Evolutionary conservation across 1,140 invertebrate genomes (phyloP), one percentile per base, ranked within the genome.

Genomic region (Galleria mellonella): DNA sequence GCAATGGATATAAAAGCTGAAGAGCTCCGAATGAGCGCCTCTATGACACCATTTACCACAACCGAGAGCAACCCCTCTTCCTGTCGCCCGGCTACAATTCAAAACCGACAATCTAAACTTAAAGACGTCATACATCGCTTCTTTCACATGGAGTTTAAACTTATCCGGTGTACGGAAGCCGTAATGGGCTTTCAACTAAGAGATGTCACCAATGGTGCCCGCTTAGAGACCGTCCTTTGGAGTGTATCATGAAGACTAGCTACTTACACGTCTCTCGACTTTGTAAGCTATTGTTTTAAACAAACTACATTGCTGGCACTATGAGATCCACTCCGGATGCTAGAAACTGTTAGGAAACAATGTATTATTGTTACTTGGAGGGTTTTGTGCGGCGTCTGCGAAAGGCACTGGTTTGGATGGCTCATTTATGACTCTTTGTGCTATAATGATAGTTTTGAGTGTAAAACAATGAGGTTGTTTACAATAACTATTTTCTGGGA

Each of bases 251-350:
- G 47, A 50, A 51, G 40, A 49, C 50, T 28, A 40, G 52, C 45
- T 54, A 48, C 46, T 51, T 52, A 43, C 32, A 40, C 40, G 31
- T 31, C 32, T 23, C 13, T 11, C 30, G 30, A 47, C 47, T 32
- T 40, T 43, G 41, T 48, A 52, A 39, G 32, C 45, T 51, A 52
- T 64, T 64, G 62, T 61, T 60, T 61, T 47, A 52, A 55, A 57
- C 51, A 50, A 48, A 57, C 43, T 50, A 51, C 57, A 64, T 64
- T 60, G 56, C 55, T 51, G 23, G 61, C 35, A 35, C 28, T 37
- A 41, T 55, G 32, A 53, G 56, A 40, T 35, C 29, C 45, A 45
- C 37, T 12, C 11, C 15, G 33, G 28, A 32, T 36, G 47, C 35
- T 29, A 23, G 17, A 15, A 15, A 29, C 37, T 35, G 15, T 39